These are phyloP conservation scores for Smutsia gigantea DNA, from an alignment of 2,797 vertebrate genomes.

Conservation along the genomic window DNA sequence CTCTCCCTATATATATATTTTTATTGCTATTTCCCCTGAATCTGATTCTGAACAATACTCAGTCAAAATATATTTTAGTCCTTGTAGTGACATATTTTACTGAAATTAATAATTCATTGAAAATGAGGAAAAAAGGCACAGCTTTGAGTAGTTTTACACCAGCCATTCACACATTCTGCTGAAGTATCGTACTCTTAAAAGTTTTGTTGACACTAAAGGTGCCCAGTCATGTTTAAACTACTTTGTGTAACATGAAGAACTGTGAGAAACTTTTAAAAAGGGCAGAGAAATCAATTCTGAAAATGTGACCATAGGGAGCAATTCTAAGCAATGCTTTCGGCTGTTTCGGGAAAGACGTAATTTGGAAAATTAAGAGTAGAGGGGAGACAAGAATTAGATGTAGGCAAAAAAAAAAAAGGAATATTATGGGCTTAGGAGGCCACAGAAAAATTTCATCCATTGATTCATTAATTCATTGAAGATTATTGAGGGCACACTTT, in stretches of 20 bases:
- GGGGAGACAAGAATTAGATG: background rate
- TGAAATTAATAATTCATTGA: slow-evolving; percentile 1
- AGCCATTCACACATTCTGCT: background rate
- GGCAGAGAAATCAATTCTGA: background rate
- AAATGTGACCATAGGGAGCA: background rate
- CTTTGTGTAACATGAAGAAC: background rate
- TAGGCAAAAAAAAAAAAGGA: no score
- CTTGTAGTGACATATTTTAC: background rate
- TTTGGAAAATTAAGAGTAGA: background rate
- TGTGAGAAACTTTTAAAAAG: background rate
- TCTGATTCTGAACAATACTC: background rate
- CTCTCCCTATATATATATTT: background rate
- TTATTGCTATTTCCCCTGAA: background rate
- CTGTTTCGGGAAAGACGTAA: background rate
- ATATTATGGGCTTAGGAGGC: background rate
- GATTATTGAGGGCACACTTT: background rate
- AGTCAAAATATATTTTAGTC: background rate
- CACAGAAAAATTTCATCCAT: background rate
- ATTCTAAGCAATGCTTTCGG: background rate
- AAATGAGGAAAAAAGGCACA: background rate
- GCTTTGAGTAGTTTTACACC: background rate
- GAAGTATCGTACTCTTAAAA: background rate
- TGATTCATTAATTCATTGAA: background rate
- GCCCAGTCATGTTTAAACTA: background rate
- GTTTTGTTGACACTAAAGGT: background rate